Base-by-base conservation (phyloP, 2,797 vertebrate species). In the Tapera naevia region DNA sequence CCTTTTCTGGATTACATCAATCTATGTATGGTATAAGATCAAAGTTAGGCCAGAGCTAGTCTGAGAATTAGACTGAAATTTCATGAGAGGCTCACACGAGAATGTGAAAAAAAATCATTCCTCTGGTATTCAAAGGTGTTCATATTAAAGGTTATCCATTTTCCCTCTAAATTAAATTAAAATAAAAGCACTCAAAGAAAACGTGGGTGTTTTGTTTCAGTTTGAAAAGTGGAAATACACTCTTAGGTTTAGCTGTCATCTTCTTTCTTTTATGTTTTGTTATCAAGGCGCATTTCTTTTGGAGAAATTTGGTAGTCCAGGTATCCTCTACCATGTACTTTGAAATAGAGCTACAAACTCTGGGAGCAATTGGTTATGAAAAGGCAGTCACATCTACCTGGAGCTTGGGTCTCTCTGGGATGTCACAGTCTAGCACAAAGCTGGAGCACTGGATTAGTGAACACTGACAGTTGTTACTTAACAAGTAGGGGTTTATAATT, bases 381-480 rank as follows among this genome's bases (percentile, higher is more conserved):
- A 53, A 91, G 64, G 21, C 7, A 0, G 32, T 25, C n/a, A 14
- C 35, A 16, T 67, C 21, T 15, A 13, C 0, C 35, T 27, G 57
- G 33, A 83, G 14, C 58, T 17, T 23, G 46, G 70, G 62, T 84
- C 73, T 62, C 43, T 75, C 69, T 50, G 74, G 83, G 58, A 62
- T 70, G 54, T 79, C 66, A 48, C 10, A 10, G 11, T 58, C 54
- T 16, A 54, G 51, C 78, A 50, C 46, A 56, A 71, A 91, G 66
- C 50, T 33, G 69, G 30, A 84, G 33, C 6, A 0, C 0, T 72
- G 70, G 50, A 54, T 84, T 58, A 74, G 58, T 61, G 76, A 93
- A 30, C 50, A 28, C 50, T 84, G 79, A 62, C 79, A 85, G 67
- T 23, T 79, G 66, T 80, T 88, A 88, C 32, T 65, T 67, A 86